Evolutionary conservation across 2,797 vertebrate genomes (phyloP).

Genomic region (Rhabdomys pumilio): DNA sequence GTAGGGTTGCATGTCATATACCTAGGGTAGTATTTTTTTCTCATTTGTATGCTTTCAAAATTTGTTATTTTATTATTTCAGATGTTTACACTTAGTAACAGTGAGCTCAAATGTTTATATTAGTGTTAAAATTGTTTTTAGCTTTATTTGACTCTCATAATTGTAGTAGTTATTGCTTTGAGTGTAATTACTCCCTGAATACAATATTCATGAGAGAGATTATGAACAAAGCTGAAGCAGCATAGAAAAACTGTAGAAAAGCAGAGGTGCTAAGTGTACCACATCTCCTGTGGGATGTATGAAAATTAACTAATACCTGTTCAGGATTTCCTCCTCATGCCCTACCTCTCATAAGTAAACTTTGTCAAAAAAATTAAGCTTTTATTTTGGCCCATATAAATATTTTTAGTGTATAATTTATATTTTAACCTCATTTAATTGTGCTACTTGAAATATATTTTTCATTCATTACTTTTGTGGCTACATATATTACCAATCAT

Average conservation of each 20-base stretch:
- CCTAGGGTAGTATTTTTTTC: too few species aligned
- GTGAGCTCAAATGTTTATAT: too few species aligned
- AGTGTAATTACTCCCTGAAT: too few species aligned
- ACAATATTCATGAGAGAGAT: too few species aligned
- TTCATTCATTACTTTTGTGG: background rate
- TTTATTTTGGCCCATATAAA: background rate
- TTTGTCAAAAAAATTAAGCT: background rate
- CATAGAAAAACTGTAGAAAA: background rate
- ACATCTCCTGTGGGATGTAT: background rate
- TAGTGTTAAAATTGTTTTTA: too few species aligned
- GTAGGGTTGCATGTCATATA: too few species aligned
- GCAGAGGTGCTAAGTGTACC: background rate
- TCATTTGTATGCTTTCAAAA: too few species aligned
- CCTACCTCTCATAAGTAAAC: background rate
- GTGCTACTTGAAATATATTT: background rate
- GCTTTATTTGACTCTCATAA: too few species aligned
- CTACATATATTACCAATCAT: background rate
- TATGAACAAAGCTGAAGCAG: background rate
- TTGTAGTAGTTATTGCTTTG: too few species aligned
- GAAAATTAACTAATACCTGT: background rate
- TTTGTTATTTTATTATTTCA: too few species aligned
- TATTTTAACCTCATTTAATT: background rate
- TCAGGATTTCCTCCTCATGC: background rate
- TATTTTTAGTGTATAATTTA: background rate
- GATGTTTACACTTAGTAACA: too few species aligned